Conservation (phyloP, 2,888 invertebrate species). For the Drosophila meridionalis region DNA sequence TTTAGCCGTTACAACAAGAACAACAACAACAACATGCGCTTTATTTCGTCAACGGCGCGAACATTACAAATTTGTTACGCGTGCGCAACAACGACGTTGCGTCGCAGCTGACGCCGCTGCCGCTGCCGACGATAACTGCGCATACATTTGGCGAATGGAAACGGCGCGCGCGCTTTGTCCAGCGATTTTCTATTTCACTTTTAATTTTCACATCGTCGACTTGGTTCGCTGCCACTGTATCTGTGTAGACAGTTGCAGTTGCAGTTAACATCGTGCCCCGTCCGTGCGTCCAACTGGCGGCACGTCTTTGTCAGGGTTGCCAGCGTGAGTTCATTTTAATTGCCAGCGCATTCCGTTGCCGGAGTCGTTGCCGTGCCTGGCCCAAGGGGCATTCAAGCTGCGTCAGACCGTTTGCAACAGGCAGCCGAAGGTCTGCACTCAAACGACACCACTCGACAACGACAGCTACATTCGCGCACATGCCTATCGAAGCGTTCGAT, state of each 20-base stretch:
- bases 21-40: constrained; percentile 16
- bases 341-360: constrained; percentile 67
- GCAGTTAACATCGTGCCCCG: constrained; percentile 36
- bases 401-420: constrained; percentile 35
- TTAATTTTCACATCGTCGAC: constrained; percentile 41
- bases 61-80: constrained; percentile 69
- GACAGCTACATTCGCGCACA: neutral
- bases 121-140: constrained; percentile 8
- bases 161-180: constrained; percentile 36
- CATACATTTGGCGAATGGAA: constrained; percentile 40
- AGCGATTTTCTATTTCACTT: constrained; percentile 46
- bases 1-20: neutral
- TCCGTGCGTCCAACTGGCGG: constrained; percentile 50
- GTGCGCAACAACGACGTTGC: constrained; percentile 50
- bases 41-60: constrained; percentile 54
- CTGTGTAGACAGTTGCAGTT: constrained; percentile 48
- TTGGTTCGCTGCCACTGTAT: constrained; percentile 7
- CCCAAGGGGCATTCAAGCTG: constrained; percentile 50
- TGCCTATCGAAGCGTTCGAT: constrained; percentile 31
- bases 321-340: constrained; percentile 80
- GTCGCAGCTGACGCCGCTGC: constrained; percentile 12
- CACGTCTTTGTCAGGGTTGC: constrained; percentile 74
- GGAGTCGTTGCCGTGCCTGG: constrained; percentile 8
- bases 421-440: constrained; percentile 36
- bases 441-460: constrained; percentile 1